Percentiles rank a stretch among this genome's conserved stretches.
These are phyloP conservation scores for Neodiprion virginianus DNA, from an alignment of 1,140 invertebrate species.

Conservation along the genomic window DNA sequence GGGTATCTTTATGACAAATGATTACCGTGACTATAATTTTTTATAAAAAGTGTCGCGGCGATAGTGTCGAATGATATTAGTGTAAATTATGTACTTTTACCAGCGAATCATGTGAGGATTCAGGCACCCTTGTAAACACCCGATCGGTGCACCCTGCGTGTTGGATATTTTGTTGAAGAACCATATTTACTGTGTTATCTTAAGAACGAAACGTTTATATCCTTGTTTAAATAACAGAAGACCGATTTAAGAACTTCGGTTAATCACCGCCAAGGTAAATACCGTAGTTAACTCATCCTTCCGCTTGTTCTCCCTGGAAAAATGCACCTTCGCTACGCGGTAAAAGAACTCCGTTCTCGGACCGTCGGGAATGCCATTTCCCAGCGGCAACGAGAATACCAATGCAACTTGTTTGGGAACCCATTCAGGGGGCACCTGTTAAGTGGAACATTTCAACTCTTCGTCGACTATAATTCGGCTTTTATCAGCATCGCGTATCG, in stretches of 20 bases:
- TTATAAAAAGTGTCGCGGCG: not conserved
- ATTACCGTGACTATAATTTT: conserved; percentile 27
- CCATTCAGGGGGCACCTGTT: not conserved
- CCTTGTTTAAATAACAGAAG: not conserved
- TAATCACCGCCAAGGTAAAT: conserved; percentile 8
- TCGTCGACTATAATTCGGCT: not conserved
- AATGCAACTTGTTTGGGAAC: not conserved
- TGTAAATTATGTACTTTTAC: not conserved
- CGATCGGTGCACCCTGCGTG: conserved; percentile 33
- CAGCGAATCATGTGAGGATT: conserved; percentile 36
- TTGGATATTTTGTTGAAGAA: conserved; percentile 35
- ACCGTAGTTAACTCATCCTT: not conserved
- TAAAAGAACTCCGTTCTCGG: not conserved
- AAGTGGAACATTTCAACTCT: not conserved
- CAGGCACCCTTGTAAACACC: conserved; percentile 29
- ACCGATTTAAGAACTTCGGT: conserved; percentile 1
- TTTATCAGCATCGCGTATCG: not conserved
- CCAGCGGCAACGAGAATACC: not conserved
- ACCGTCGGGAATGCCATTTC: conserved; percentile 2
- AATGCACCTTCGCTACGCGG: not conserved
- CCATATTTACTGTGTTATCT: conserved; percentile 51
- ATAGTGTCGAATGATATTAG: conserved; percentile 23
- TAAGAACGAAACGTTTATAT: conserved; percentile 26
- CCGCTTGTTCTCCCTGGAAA: not conserved
- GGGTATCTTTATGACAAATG: conserved; percentile 30